These are phyloP conservation scores for Falcunculus frontatus DNA, from an alignment of 2,113 vertebrate species.

Conservation along the genomic window DNA sequence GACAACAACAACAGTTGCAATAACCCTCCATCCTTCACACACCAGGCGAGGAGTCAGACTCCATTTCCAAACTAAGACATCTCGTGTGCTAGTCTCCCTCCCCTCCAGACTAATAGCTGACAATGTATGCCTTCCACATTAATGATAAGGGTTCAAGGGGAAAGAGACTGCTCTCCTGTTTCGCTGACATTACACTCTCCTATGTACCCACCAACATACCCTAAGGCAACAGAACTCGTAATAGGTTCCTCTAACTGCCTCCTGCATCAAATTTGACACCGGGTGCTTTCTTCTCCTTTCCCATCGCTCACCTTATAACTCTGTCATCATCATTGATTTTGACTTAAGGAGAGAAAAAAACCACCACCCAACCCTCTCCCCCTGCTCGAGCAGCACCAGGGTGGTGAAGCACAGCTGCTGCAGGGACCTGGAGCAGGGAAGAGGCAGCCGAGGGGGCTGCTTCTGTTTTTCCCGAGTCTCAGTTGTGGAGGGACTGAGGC, in stretches of 20 bases:
- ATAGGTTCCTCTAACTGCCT: slow-evolving; percentile 66
- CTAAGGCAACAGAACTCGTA: slow-evolving; percentile 64
- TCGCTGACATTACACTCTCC: slow-evolving; percentile 52
- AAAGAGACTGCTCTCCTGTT: slow-evolving; percentile 50
- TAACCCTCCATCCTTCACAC: neutral
- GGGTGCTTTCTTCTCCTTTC: slow-evolving; percentile 59
- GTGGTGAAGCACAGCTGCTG: neutral
- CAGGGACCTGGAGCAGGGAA: neutral
- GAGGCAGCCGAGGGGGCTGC: neutral
- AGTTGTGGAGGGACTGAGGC: neutral
- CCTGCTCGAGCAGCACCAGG: neutral
- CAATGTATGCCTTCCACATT: slow-evolving; percentile 55
- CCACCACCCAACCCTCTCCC: neutral
- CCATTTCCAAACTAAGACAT: slow-evolving; percentile 55
- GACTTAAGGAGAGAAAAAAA: slow-evolving; percentile 33
- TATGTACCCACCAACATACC: slow-evolving; percentile 45
- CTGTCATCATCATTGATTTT: slow-evolving; percentile 68
- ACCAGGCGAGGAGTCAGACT: neutral
- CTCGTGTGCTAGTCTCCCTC: neutral
- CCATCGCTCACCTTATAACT: slow-evolving; percentile 53
- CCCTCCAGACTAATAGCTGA: slow-evolving; percentile 55
- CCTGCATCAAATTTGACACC: slow-evolving; percentile 65
- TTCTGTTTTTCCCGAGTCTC: neutral
- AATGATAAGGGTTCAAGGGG: slow-evolving; percentile 57
- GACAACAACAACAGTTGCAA: slow-evolving; percentile 22